These are phyloP conservation scores for Apis florea DNA, from an alignment of 1,140 invertebrate genomes.

Conservation along the genomic window DNA sequence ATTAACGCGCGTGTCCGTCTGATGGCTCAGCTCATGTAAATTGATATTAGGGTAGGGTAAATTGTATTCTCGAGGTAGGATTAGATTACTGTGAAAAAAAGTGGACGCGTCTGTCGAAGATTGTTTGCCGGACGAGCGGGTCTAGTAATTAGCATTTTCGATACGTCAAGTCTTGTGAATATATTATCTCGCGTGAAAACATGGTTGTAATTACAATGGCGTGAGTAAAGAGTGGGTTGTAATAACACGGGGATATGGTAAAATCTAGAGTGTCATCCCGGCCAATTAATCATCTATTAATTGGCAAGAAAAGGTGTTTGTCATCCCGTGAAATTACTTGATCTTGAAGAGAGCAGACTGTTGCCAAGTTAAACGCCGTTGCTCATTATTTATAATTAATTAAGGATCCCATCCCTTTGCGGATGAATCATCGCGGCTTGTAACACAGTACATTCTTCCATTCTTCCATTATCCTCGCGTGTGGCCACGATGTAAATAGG, in stretches of 20 bases:
- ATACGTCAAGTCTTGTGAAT: constrained; percentile 29
- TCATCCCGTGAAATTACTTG: constrained; percentile 69
- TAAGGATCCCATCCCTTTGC: constrained; percentile 57
- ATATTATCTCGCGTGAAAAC: constrained; percentile 35
- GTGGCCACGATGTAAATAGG: too few species aligned
- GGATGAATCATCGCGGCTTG: constrained; percentile 22
- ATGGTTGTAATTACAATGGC: constrained; percentile 40
- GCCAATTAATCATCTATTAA: constrained; percentile 77
- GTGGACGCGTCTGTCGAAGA: not conserved
- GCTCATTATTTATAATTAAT: constrained; percentile 75
- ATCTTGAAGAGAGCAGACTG: constrained; percentile 61
- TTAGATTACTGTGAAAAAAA: too few species aligned
- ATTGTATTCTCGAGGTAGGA: rapidly evolving
- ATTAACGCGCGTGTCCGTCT: too few species aligned
- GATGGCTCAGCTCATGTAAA: too few species aligned
- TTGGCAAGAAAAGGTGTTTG: constrained; percentile 74
- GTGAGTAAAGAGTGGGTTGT: constrained; percentile 18
- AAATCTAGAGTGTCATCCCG: constrained; percentile 72
- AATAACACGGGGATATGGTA: constrained; percentile 50
- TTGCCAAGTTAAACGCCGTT: constrained; percentile 54
- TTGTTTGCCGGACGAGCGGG: not conserved
- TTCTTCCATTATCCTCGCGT: too few species aligned
- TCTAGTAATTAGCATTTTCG: constrained; percentile 45
- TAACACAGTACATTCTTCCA: not conserved
- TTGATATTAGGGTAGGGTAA: too few species aligned